Percentiles rank a stretch among this genome's conserved stretches.
Evolutionary conservation across 2,113 vertebrate genomes (phyloP).

Genomic region (Gavialis gangeticus): DNA sequence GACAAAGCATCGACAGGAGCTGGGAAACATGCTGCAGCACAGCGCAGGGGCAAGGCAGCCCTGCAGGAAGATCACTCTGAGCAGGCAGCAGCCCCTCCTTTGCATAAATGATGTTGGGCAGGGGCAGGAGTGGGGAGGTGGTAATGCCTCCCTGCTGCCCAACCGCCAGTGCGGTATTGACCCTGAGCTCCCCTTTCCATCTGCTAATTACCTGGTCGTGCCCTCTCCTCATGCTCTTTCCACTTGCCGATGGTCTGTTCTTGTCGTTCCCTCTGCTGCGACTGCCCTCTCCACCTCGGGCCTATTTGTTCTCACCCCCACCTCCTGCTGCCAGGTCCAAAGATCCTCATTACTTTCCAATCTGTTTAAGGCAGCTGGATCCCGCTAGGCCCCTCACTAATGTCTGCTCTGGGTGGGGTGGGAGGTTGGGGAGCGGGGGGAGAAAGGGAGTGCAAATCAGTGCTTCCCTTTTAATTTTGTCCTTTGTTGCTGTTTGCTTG

Average conservation of each 20-base stretch:
- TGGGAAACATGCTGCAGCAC: fast-evolving
- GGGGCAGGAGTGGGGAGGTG: neutral
- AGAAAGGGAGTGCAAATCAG: neutral
- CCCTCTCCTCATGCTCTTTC: conserved; percentile 30
- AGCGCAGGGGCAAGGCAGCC: neutral
- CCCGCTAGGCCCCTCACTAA: neutral
- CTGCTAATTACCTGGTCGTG: neutral
- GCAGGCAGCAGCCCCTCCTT: neutral
- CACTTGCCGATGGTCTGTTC: neutral
- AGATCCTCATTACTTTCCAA: neutral
- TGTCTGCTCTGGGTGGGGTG: neutral
- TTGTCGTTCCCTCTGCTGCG: conserved; percentile 36
- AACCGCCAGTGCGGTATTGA: conserved; percentile 22
- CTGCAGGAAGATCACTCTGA: neutral
- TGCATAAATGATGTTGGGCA: neutral
- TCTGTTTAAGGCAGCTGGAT: neutral
- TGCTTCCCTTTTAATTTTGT: conserved; percentile 43
- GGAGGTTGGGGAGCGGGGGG: neutral
- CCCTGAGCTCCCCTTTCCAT: conserved; percentile 36
- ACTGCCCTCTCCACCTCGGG: conserved; percentile 16
- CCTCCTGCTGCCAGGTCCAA: neutral
- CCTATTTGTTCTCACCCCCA: neutral
- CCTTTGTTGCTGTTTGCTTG: conserved; percentile 39
- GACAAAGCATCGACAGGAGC: neutral
- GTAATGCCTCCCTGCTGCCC: neutral